Conservation (phyloP, 2,113 vertebrate species). For the Propithecus coquereli region DNA sequence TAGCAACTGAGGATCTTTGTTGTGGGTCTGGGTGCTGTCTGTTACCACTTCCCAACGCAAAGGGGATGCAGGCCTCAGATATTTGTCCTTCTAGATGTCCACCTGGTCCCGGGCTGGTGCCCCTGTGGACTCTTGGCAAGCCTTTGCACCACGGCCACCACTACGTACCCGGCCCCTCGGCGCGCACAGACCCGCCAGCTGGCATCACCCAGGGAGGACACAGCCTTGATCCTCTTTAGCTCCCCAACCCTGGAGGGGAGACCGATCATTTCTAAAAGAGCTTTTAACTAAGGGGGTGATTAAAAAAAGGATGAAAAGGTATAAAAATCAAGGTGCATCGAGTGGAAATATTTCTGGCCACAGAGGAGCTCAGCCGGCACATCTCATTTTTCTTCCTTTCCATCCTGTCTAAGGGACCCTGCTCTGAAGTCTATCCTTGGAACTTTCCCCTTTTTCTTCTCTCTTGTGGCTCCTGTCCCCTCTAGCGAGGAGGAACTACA, state of each 20-base stretch:
- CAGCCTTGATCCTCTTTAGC: rapidly evolving
- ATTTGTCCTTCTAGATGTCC: neutral
- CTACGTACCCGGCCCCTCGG: too few species aligned
- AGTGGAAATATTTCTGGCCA: neutral
- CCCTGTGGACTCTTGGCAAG: neutral
- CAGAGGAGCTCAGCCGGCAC: neutral
- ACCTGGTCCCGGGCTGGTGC: neutral
- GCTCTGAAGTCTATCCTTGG: neutral
- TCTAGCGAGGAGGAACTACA: neutral
- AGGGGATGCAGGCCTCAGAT: neutral
- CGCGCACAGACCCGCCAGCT: rapidly evolving
- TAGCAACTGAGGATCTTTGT: neutral
- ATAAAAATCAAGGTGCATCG: neutral
- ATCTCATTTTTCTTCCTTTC: neutral
- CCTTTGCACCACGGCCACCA: rapidly evolving
- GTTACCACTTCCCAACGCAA: neutral
- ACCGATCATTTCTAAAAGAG: neutral
- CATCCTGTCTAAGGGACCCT: neutral
- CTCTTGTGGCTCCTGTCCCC: neutral
- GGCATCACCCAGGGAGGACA: neutral
- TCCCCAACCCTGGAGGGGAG: neutral
- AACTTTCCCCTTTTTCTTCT: neutral
- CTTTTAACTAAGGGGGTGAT: neutral
- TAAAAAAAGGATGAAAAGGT: neutral
- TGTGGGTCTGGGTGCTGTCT: neutral